Evolutionary conservation across 2,888 invertebrate species (phyloP), one percentile per base, ranked within the genome.

Genomic region (Spicauda simplicius): DNA sequence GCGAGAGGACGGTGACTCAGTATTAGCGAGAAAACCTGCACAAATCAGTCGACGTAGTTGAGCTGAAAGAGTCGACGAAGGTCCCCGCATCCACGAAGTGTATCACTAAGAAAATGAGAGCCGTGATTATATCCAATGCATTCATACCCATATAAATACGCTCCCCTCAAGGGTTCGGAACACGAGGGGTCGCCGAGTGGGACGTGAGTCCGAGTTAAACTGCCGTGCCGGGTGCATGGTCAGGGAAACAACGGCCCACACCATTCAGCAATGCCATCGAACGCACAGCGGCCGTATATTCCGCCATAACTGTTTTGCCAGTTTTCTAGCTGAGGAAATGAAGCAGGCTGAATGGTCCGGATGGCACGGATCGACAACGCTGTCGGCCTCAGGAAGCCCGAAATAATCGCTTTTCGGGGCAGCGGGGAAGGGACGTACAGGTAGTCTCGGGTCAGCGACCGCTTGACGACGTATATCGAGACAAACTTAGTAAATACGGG

Each of bases 201-300:
- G 37, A 37, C 37, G 3, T 48, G 66, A 62, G 58, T 25, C 60
- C 57, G 30, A 59, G 58, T 37, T 81, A 80, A 81, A 79, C 59
- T 84, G 82, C 68, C 76, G 83, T 20, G 25, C 25, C 2, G 25
- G 25, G 4, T 30, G 25, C 25, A 64, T 59, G 59, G 70, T 71
- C 0, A 72, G 70, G 37, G 82, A 85, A 69, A 82, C 84, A 0
- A 75, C 78, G 37, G 80, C 78, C 5, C 83, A 83, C 67, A 70
- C 69, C 16, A 74, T 82, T 50, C 84, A 86, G 61, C 63, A 64
- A 33, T 45, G 71, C 41, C 56, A 52, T 56, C 55, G 72, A 41
- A 85, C 84, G 1, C 83, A 85, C 70, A 82, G 81, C 41, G 52
- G 37, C 1, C 37, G 37, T 2, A 37, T 37, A 37, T 37, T 37